Base-by-base conservation (phyloP, 2,797 vertebrate species). In the Rhinatrema bivittatum region DNA sequence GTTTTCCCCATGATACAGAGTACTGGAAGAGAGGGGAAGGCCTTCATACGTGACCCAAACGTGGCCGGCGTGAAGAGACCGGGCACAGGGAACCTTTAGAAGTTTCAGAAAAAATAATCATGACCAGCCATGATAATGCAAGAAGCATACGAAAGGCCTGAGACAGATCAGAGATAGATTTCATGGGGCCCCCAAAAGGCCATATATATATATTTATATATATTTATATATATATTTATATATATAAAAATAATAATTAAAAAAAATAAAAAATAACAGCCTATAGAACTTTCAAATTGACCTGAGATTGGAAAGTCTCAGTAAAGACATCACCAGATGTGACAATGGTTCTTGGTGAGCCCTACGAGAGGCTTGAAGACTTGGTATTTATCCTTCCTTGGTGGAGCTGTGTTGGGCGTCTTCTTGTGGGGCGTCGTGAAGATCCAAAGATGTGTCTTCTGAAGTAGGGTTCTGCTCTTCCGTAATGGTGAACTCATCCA, bases 271-370 rank as follows among this genome's bases (percentile, higher is more conserved):
- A 48, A 60, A 51, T 55, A 76, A 65, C 68, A 66, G 48, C 67
- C 44, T 6, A 21, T 62, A 70, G 54, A 62, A 57, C 64, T 65
- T 66, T 60, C 57, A 27, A 61, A 81, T 87, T 75, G 82, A 97
- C 93, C 93, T 95, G 94, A 97, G 93, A 88, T 85, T 67, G 76
- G 79, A 56, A 70, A 78, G 68, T 65, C 56, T 19, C 29, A 37
- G 29, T 50, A 46, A 56, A 62, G 70, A 83, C 72, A 76, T 67
- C 70, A 70, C 66, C 66, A 67, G 56, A 57, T 29, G 7, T 0
- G 14, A 50, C 31, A 43, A 53, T 53, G 61, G 48, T 45, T 54
- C 35, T 62, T 48, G 58, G 72, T 10, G 62, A 47, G 48, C 44
- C 56, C 57, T 43, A 23, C 56, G 53, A 68, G 70, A 75, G 60